phyloP scores from a whole-genome alignment of 2,113 vertebrate species.

The Pelvicachromis taeniatus region DNA sequence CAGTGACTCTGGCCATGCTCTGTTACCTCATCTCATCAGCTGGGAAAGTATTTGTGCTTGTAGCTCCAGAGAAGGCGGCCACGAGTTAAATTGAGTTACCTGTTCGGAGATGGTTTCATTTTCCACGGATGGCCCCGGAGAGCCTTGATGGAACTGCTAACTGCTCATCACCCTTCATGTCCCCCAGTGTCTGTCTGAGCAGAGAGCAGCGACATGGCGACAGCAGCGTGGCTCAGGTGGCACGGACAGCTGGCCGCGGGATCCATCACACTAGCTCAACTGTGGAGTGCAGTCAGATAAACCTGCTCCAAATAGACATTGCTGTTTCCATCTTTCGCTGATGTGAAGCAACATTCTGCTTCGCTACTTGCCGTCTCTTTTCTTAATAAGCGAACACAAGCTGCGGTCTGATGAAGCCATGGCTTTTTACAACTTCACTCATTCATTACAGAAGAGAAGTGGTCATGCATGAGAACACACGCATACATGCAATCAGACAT shows the following conservation, averaged over 20 bases:
- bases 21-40: conserved; percentile 71
- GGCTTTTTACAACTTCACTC: background rate
- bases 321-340: background rate
- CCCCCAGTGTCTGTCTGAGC: conserved; percentile 50
- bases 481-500: background rate
- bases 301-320: background rate
- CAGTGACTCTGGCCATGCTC: conserved; percentile 59
- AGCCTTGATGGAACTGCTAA: conserved; percentile 70
- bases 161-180: conserved; percentile 60
- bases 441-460: background rate
- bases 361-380: background rate
- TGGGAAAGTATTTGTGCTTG: conserved; percentile 69
- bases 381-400: background rate
- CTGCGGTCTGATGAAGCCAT: background rate
- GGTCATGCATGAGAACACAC: background rate
- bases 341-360: background rate
- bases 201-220: conserved; percentile 1
- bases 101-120: conserved; percentile 72
- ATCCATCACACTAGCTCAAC: conserved; percentile 29
- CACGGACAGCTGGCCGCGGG: conserved; percentile 26
- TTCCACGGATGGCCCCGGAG: conserved; percentile 62
- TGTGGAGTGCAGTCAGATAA: conserved; percentile 8
- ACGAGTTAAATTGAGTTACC: conserved; percentile 74
- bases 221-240: conserved; percentile 32
- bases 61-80: conserved; percentile 57